Percentiles rank a stretch among this genome's conserved stretches.
phyloP scores from a whole-genome alignment of 2,113 vertebrate genomes.

The Pandion haliaetus region DNA sequence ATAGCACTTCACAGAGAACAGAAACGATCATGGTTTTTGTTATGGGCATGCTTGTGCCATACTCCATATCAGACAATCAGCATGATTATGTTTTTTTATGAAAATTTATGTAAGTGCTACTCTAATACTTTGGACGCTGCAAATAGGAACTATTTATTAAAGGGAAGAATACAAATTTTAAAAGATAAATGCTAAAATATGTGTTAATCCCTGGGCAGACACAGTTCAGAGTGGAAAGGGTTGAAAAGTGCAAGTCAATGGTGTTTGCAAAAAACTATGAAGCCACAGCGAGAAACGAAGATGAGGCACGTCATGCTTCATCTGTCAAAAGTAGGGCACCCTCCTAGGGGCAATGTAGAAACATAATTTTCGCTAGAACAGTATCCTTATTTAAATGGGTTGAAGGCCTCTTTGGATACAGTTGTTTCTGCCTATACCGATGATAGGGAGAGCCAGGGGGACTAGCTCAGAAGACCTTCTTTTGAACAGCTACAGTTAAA shows the following conservation, averaged over 20 bases:
- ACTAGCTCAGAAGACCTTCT: neutral
- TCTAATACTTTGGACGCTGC: neutral
- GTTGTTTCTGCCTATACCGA: neutral
- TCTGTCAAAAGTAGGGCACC: neutral
- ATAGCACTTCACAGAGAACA: neutral
- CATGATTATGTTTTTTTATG: neutral
- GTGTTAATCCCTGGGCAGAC: neutral
- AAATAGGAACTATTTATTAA: neutral
- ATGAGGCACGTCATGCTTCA: neutral
- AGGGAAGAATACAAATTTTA: neutral
- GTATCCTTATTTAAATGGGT: neutral
- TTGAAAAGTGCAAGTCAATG: neutral
- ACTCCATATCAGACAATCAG: neutral
- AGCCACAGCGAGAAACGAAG: neutral
- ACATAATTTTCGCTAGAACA: neutral
- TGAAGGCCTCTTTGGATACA: neutral
- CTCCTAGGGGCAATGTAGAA: neutral
- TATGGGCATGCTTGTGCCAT: neutral
- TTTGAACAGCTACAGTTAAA: neutral
- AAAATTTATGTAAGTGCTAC: neutral
- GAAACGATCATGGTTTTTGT: rapidly evolving
- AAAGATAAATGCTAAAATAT: neutral
- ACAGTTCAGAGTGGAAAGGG: neutral
- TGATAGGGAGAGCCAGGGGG: neutral
- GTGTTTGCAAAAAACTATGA: neutral